Evolutionary conservation across 2,888 invertebrate species (phyloP), one percentile per base, ranked within the genome.

Genomic region (Melanotus villosus): DNA sequence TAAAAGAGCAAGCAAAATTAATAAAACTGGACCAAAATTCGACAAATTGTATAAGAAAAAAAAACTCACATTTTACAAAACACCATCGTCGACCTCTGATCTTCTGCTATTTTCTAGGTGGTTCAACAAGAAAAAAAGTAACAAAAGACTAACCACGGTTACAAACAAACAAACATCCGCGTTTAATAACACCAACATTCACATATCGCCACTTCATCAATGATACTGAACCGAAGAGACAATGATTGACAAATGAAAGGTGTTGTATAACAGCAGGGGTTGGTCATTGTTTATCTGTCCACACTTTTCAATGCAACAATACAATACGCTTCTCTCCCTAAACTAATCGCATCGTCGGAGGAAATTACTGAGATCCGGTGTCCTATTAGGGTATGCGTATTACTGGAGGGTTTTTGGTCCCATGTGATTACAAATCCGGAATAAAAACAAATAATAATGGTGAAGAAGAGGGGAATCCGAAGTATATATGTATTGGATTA

Each of bases 161-260:
- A n/a, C n/a, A n/a, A n/a, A n/a, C n/a, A n/a, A n/a, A n/a, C n/a
- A n/a, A n/a, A n/a, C n/a, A n/a, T n/a, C n/a, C n/a, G n/a, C n/a
- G n/a, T n/a, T n/a, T n/a, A 47, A 23, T 47, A 47, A 23, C 32
- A 43, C 41, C 38, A 5, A 34, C 19, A 26, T 26, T 26, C 26
- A 26, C 43, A 59, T 43, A n/a, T 43, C 45, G 45, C 14, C 45
- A 32, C 32, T 34, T 32, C 50, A 16, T n/a, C 4, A 60, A 67
- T 60, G 66, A 60, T 60, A 52, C 58, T 54, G 43, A 64, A 58
- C 50, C 63, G 41, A 70, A 70, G 30, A 59, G 67, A 74, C 66
- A 70, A 71, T 78, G 78, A 78, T 75, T 78, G 78, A 80, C 79
- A 80, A 80, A 79, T 80, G 79, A 79, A 77, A 80, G 80, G 81